phyloP scores from a whole-genome alignment of 2,797 vertebrate species.

The Ataeniobius toweri region DNA sequence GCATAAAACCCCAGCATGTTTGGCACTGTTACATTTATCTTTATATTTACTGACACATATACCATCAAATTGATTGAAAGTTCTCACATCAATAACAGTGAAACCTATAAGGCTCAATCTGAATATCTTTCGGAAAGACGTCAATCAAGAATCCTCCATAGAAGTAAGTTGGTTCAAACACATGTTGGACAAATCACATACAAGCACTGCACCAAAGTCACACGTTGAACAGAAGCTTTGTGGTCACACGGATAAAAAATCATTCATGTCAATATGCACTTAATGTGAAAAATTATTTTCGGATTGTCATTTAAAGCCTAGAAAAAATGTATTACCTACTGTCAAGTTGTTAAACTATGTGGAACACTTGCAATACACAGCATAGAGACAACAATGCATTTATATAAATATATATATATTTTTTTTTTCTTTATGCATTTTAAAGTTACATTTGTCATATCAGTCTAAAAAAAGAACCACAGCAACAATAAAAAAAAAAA shows the following conservation, averaged over 20 bases:
- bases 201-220: constrained; percentile 14
- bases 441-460: constrained; percentile 28
- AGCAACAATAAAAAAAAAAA: constrained; percentile 12
- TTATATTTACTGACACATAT: constrained; percentile 14
- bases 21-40: constrained; percentile 46
- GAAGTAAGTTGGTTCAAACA: constrained; percentile 21
- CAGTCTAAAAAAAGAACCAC: constrained; percentile 29
- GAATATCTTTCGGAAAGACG: constrained; percentile 21
- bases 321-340: background rate
- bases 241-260: constrained; percentile 8
- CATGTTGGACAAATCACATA: constrained; percentile 5
- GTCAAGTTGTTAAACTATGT: constrained; percentile 5
- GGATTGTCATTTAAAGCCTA: constrained; percentile 39
- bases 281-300: constrained; percentile 6
- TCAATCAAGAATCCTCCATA: constrained; percentile 16
- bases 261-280: background rate
- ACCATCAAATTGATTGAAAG: constrained; percentile 15
- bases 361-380: constrained; percentile 30
- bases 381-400: constrained; percentile 15
- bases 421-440: background rate
- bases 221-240: constrained; percentile 18
- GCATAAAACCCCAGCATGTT: constrained; percentile 29
- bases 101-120: constrained; percentile 23
- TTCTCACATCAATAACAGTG: constrained; percentile 13
- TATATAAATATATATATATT: background rate